phyloP scores from a whole-genome alignment of 2,888 invertebrate genomes.

The Noctuana brunneofusca region DNA sequence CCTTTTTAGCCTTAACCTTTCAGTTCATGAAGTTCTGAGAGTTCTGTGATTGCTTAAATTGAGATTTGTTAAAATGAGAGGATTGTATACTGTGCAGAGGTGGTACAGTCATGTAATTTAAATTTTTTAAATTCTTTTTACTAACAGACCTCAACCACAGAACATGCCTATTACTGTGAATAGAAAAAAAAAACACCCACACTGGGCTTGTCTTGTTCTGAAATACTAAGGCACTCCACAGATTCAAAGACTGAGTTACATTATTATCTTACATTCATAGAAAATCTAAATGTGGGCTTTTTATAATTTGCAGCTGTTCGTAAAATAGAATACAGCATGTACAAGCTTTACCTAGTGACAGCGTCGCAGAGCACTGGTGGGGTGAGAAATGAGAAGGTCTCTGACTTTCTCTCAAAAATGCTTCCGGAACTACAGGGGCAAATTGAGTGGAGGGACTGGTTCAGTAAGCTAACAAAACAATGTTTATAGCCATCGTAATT shows the following conservation, averaged over 20 bases:
- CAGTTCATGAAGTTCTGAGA: neutral
- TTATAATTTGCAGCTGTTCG: constrained; percentile 82
- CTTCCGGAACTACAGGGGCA: constrained; percentile 93
- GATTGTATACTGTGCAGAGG: no score
- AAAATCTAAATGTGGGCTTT: no score
- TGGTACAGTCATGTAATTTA: no score
- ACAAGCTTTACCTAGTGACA: constrained; percentile 95
- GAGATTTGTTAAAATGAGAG: no score
- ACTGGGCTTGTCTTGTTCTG: no score
- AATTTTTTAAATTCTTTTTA: no score
- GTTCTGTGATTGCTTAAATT: neutral
- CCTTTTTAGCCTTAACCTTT: neutral
- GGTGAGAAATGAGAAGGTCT: constrained; percentile 91
- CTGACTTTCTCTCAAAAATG: constrained; percentile 95
- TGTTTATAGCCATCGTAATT: neutral
- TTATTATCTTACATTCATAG: no score
- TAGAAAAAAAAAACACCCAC: no score
- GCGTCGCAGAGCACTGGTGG: constrained; percentile 87
- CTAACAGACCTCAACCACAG: no score
- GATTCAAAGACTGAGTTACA: no score
- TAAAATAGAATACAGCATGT: constrained; percentile 92
- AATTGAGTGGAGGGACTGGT: constrained; percentile 98
- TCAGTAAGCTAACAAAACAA: constrained; percentile 85
- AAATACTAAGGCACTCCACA: no score
- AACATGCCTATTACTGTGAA: no score